Conservation (phyloP, 2,113 vertebrate genomes). For the Hippocampus mohnikei region DNA sequence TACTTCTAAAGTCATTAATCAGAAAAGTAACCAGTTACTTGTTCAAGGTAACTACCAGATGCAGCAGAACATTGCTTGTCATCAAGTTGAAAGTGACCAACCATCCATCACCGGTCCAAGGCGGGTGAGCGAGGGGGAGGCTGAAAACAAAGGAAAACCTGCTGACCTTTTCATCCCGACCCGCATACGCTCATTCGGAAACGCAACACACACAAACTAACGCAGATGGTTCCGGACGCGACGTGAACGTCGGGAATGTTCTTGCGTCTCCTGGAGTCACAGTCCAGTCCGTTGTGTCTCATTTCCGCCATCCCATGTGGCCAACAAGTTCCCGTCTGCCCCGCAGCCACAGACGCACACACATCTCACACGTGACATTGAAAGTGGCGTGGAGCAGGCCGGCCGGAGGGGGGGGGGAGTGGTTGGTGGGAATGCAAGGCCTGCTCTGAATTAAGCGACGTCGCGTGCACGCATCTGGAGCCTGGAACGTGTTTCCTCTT, state of each 20-base stretch:
- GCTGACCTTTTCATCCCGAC: conserved; percentile 45
- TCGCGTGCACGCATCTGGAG: conserved; percentile 47
- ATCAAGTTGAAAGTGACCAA: conserved; percentile 58
- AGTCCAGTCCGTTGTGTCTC: conserved; percentile 26
- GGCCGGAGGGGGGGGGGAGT: conserved; percentile 26
- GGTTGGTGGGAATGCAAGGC: conserved; percentile 43
- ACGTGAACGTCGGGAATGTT: conserved; percentile 27
- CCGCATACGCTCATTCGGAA: conserved; percentile 20
- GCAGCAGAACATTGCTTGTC: conserved; percentile 40
- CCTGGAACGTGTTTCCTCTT: conserved; percentile 13
- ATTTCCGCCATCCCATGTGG: conserved; percentile 46
- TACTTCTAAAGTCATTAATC: no score
- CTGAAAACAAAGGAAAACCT: conserved; percentile 45
- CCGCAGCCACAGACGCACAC: conserved; percentile 7
- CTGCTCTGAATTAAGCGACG: conserved; percentile 41
- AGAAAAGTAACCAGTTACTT: no score
- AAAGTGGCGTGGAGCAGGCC: conserved; percentile 1
- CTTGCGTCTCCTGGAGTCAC: not conserved
- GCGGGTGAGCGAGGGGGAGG: conserved; percentile 39
- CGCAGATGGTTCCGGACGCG: not conserved
- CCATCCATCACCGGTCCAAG: conserved; percentile 40
- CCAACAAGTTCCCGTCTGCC: conserved; percentile 9
- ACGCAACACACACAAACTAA: not conserved
- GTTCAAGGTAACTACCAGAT: conserved; percentile 13
- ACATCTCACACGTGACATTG: conserved; percentile 1